A percentile compares a stretch with the other conserved stretches of the same genome.
Conservation (phyloP, 1,140 invertebrate species). For the Pemphigus obesinymphae region DNA sequence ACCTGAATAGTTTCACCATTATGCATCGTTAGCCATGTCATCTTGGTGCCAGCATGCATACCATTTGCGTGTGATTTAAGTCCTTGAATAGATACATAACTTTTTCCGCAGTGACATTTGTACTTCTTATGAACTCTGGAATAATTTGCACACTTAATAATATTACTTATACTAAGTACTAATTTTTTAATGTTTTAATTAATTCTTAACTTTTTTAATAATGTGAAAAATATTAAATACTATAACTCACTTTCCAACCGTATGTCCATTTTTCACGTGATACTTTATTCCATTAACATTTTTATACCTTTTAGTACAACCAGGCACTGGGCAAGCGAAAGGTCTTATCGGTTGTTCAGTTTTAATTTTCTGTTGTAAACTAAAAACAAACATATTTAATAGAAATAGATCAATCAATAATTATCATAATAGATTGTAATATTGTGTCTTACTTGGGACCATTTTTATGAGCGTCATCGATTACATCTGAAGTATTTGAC, state of each 20-base stretch:
- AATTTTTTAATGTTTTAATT: neutral
- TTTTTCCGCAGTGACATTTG: conserved; percentile 77
- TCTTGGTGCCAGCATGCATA: conserved; percentile 38
- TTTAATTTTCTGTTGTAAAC: conserved; percentile 51
- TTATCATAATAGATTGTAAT: too few species aligned
- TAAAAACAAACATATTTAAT: conserved; percentile 32
- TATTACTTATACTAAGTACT: neutral
- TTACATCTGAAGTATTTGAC: conserved; percentile 64
- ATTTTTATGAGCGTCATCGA: conserved; percentile 53
- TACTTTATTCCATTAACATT: conserved; percentile 86
- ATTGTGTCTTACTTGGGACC: conserved; percentile 62
- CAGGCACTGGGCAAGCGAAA: conserved; percentile 73
- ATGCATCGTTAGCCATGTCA: conserved; percentile 33
- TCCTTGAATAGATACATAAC: conserved; percentile 71
- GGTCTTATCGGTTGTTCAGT: conserved; percentile 57
- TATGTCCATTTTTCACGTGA: conserved; percentile 78
- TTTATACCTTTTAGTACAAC: conserved; percentile 81
- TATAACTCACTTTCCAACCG: conserved; percentile 55
- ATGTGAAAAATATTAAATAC: too few species aligned
- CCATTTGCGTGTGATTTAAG: conserved; percentile 63
- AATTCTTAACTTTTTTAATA: neutral
- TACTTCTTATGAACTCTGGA: conserved; percentile 68
- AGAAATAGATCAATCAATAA: neutral
- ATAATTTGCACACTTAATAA: too few species aligned
- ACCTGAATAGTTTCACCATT: conserved; percentile 37